A percentile compares a stretch with the other conserved stretches of the same genome.
Evolutionary conservation across 2,888 invertebrate species (phyloP).

Genomic region (Dusona sp.): DNA sequence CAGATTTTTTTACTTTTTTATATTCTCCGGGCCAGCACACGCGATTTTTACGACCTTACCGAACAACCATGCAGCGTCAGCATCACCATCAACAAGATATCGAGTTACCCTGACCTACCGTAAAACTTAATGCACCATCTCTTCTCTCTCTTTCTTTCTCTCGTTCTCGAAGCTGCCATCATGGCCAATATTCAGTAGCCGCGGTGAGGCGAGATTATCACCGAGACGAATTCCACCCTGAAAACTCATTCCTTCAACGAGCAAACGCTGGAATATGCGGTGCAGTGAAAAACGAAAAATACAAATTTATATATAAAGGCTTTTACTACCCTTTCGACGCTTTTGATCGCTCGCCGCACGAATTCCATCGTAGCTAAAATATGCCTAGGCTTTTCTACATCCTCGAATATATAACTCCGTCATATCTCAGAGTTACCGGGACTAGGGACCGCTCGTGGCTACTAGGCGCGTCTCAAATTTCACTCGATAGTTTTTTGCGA

Average conservation of each 20-base stretch:
- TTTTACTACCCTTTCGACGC: constrained; percentile 63
- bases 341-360: constrained; percentile 79
- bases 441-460: constrained; percentile 60
- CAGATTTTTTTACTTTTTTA: constrained; percentile 9
- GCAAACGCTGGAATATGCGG: constrained; percentile 20
- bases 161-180: constrained; percentile 61
- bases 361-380: constrained; percentile 73
- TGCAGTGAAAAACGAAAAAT: constrained; percentile 28
- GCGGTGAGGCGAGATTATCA: constrained; percentile 78
- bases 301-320: constrained; percentile 13
- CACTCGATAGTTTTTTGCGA: constrained; percentile 83
- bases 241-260: constrained; percentile 74
- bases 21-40: not conserved
- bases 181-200: constrained; percentile 81
- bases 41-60: constrained; percentile 43
- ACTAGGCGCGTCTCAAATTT: constrained; percentile 82
- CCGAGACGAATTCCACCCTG: constrained; percentile 80
- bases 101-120: constrained; percentile 74
- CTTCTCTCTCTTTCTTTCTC: constrained; percentile 41
- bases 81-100: constrained; percentile 70
- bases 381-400: constrained; percentile 50
- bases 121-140: constrained; percentile 42
- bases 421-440: constrained; percentile 17
- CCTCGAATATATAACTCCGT: constrained; percentile 29
- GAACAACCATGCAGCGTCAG: constrained; percentile 39